phyloP scores from a whole-genome alignment of 2,888 invertebrate species.

The Margaritifera margaritifera region DNA sequence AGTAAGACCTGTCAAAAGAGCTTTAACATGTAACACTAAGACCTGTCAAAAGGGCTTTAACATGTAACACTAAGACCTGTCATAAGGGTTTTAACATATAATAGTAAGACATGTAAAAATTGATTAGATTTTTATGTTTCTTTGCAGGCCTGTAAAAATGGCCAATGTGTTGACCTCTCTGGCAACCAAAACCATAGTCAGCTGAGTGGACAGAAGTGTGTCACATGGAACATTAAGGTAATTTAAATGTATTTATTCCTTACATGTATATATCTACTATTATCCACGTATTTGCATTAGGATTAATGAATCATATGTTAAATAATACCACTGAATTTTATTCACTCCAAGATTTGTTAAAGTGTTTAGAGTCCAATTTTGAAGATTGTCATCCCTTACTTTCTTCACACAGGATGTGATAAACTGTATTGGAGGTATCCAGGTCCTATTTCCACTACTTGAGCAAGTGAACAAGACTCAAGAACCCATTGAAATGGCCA shows the following conservation, averaged over 20 bases:
- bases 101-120: neutral
- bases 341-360: neutral
- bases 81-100: no score
- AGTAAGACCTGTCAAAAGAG: no score
- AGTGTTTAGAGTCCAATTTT: neutral
- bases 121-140: neutral
- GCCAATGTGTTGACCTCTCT: constrained; percentile 76
- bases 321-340: neutral
- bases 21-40: no score
- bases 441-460: constrained; percentile 77
- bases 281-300: neutral
- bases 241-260: neutral
- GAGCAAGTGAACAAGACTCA: constrained; percentile 72
- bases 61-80: no score
- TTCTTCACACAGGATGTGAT: constrained; percentile 69
- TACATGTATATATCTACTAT: neutral
- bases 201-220: constrained; percentile 74
- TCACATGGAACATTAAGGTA: constrained; percentile 75
- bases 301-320: neutral
- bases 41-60: no score
- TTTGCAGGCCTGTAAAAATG: constrained; percentile 74
- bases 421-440: constrained; percentile 79
- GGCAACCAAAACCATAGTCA: constrained; percentile 74
- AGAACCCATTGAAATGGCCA: constrained; percentile 21
- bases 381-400: neutral